phyloP scores from a whole-genome alignment of 2,888 invertebrate species.

The Lepidocyrtinus sp. region DNA sequence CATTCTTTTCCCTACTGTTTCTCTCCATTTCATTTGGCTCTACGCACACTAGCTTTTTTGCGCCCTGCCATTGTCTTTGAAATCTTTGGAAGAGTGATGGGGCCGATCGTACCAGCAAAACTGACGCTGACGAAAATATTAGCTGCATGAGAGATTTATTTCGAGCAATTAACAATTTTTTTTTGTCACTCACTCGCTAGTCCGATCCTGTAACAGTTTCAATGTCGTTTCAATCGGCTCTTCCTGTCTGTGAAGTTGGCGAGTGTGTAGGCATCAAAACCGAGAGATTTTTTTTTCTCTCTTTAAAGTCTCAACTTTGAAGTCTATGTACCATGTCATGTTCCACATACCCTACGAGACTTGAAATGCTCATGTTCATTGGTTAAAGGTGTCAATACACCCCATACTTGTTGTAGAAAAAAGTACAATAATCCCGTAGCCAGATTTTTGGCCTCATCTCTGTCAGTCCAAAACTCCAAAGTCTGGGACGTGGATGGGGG shows the following conservation, averaged over 20 bases:
- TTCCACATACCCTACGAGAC: too few relatives aligned
- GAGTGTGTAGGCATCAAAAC: conserved; percentile 10
- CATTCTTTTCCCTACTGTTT: neutral
- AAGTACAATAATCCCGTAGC: conserved; percentile 29
- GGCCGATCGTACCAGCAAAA: neutral
- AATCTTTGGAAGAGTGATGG: conserved; percentile 12
- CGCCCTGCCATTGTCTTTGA: conserved; percentile 12
- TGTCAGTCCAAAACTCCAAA: conserved; percentile 1
- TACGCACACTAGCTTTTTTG: conserved; percentile 12
- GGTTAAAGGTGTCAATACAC: too few relatives aligned
- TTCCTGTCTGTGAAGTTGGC: conserved; percentile 66
- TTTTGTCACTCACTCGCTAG: conserved; percentile 55
- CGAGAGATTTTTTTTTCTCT: conserved; percentile 9
- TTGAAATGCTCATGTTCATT: too few relatives aligned
- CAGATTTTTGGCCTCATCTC: conserved; percentile 57
- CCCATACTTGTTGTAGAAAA: conserved; percentile 15
- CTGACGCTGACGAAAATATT: conserved; percentile 34
- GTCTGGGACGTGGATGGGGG: neutral
- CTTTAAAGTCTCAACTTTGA: too few relatives aligned
- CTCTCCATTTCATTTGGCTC: neutral
- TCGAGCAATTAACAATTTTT: conserved; percentile 50
- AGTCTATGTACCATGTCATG: too few relatives aligned
- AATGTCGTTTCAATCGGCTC: conserved; percentile 70
- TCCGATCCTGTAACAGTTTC: conserved; percentile 67
- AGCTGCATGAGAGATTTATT: conserved; percentile 51